Evolutionary conservation across 2,888 invertebrate genomes (phyloP).

Genomic region (Lissonota sp.): DNA sequence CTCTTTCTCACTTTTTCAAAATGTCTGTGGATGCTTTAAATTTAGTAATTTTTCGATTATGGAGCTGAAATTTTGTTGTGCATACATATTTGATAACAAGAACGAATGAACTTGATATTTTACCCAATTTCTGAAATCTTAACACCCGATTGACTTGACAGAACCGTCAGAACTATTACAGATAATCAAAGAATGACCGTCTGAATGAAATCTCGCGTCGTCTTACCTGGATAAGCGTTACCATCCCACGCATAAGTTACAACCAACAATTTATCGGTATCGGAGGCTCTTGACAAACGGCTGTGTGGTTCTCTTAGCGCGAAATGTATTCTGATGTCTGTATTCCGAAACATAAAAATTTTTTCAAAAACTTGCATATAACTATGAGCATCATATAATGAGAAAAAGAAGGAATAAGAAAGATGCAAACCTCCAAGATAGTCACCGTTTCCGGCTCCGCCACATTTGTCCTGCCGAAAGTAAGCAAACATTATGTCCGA

Average conservation of each 20-base stretch:
- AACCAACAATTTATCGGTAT: conserved; percentile 84
- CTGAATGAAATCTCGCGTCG: not conserved
- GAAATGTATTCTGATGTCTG: conserved; percentile 82
- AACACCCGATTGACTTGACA: too few species aligned
- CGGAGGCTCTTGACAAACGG: conserved; percentile 75
- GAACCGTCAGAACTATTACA: not conserved
- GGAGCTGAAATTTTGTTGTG: too few species aligned
- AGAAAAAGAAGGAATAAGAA: not conserved
- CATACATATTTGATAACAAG: too few species aligned
- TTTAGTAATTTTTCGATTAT: not conserved
- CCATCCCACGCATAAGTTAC: conserved; percentile 91
- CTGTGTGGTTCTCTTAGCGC: conserved; percentile 80
- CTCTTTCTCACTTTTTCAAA: not conserved
- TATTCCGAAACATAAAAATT: not conserved
- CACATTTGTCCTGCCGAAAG: conserved; percentile 84
- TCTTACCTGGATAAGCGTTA: conserved; percentile 87
- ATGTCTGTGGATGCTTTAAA: not conserved
- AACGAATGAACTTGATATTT: too few species aligned
- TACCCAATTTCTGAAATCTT: too few species aligned
- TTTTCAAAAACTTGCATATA: not conserved
- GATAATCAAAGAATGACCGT: not conserved
- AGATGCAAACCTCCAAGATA: conserved; percentile 76
- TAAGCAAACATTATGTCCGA: conserved; percentile 89
- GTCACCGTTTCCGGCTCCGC: conserved; percentile 84
- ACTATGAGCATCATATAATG: not conserved